These are phyloP conservation scores for Ceratitis capitata DNA, from an alignment of 1,140 invertebrate species.

Conservation along the genomic window DNA sequence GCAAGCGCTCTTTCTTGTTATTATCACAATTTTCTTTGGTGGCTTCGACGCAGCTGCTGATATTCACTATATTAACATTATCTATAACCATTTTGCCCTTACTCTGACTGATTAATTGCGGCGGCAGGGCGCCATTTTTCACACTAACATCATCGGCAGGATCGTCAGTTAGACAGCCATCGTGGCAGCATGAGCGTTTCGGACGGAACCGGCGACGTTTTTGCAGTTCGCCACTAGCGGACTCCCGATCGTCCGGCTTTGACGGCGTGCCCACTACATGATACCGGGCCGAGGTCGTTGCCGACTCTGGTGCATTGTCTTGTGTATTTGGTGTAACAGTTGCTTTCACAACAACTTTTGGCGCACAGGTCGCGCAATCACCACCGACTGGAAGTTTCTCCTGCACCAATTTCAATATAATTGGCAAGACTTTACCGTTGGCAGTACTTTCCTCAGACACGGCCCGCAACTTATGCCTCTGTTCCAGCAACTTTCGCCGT, in stretches of 20 bases:
- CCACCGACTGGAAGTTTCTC: neutral
- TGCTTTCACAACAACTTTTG: neutral
- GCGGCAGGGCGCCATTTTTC: neutral
- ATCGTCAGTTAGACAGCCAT: neutral
- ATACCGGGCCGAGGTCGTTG: neutral
- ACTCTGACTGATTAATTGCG: neutral
- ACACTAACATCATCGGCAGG: neutral
- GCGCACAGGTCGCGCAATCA: neutral
- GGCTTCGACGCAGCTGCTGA: neutral
- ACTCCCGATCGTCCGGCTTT: neutral
- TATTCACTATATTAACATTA: neutral
- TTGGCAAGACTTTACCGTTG: conserved; percentile 8
- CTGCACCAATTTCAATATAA: conserved; percentile 2
- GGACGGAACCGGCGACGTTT: neutral
- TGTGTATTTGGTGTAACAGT: neutral
- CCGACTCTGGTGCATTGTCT: neutral
- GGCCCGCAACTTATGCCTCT: neutral
- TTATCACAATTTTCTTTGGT: conserved; percentile 30
- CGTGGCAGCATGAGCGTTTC: neutral
- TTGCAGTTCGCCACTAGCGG: neutral
- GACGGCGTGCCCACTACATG: neutral
- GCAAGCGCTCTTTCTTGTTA: neutral
- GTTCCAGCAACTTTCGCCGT: neutral
- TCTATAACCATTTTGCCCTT: neutral
- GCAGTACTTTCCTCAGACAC: neutral